These are phyloP conservation scores for Halictus ligatus DNA, from an alignment of 2,888 invertebrate genomes.

Conservation along the genomic window DNA sequence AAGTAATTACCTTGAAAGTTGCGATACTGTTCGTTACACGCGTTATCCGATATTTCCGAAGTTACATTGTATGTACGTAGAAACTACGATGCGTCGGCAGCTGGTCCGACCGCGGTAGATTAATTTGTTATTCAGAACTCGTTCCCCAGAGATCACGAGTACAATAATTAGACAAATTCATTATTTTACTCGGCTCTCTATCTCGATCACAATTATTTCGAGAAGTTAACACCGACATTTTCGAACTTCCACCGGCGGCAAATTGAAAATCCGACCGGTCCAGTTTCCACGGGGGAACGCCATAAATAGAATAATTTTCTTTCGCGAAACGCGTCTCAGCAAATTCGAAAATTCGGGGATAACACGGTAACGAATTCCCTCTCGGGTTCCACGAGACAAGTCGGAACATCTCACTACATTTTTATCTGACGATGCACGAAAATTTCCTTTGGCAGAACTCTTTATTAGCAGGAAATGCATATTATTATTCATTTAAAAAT, in stretches of 20 bases:
- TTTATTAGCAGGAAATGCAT: too few relatives aligned
- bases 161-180: not conserved
- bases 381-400: too few relatives aligned
- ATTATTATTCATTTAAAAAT: too few relatives aligned
- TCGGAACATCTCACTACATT: too few relatives aligned
- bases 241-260: not conserved
- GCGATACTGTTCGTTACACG: not conserved
- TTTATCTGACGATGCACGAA: too few relatives aligned
- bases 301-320: not conserved
- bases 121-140: not conserved
- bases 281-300: not conserved
- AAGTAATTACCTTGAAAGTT: slow-evolving; percentile 17
- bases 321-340: not conserved
- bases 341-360: not conserved
- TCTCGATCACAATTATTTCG: not conserved
- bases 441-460: too few relatives aligned
- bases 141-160: not conserved
- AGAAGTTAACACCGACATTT: not conserved
- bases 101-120: not conserved
- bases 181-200: not conserved
- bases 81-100: not conserved
- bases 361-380: slow-evolving; percentile 1
- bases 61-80: not conserved
- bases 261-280: not conserved
- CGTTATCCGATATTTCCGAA: not conserved